Percentiles rank a stretch among this genome's conserved stretches.
phyloP scores from a whole-genome alignment of 1,140 invertebrate species.

The Nautilus pompilius region DNA sequence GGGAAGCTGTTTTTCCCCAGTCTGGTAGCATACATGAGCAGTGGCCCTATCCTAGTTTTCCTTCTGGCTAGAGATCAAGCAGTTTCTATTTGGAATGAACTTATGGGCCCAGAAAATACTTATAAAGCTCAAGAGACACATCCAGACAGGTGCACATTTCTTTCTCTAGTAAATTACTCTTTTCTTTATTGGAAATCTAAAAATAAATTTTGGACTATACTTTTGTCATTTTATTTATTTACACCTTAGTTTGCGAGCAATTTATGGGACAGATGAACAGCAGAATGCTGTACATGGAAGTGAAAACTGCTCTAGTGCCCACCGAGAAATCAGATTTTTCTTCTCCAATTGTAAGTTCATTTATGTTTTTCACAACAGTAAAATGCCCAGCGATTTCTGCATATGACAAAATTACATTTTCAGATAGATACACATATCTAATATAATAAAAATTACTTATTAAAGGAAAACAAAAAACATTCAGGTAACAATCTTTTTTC shows the following conservation, averaged over 20 bases:
- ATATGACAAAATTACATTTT: neutral
- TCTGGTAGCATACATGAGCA: constrained; percentile 73
- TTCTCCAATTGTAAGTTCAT: constrained; percentile 72
- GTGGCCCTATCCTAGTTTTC: constrained; percentile 68
- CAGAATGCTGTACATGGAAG: constrained; percentile 55
- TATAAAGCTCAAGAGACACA: constrained; percentile 67
- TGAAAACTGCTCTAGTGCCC: constrained; percentile 46
- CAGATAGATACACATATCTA: no score
- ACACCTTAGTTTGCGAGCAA: constrained; percentile 64
- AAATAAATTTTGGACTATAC: neutral
- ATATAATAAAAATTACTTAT: no score
- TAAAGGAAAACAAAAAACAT: no score
- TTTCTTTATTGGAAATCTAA: neutral
- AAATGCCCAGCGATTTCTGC: neutral
- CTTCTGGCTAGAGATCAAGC: constrained; percentile 65
- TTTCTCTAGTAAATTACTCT: neutral
- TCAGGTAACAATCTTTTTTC: no score
- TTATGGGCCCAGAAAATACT: constrained; percentile 68
- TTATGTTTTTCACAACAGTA: neutral
- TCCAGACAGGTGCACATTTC: constrained; percentile 59
- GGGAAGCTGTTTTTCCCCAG: constrained; percentile 69
- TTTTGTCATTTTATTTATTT: neutral
- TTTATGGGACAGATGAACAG: constrained; percentile 68
- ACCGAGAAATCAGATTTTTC: constrained; percentile 69
- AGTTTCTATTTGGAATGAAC: constrained; percentile 67